Evolutionary conservation across 2,888 invertebrate species (phyloP), one percentile per base, ranked within the genome.

Genomic region (Callosobruchus maculatus): DNA sequence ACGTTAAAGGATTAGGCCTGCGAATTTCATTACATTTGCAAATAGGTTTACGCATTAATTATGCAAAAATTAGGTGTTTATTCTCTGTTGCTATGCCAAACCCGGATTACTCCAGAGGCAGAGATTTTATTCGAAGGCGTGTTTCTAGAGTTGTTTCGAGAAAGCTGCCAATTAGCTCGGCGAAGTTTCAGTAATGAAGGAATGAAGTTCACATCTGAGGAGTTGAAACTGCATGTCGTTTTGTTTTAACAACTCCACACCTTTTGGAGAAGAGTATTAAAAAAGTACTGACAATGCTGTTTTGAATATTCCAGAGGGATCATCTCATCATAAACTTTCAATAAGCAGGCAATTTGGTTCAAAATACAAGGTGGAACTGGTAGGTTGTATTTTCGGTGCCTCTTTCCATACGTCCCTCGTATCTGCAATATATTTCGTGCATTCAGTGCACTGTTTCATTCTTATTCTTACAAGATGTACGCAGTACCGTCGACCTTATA

Each of bases 31-130:
- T 78, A 77, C 78, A 70, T 77, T 77, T 78, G 77, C 77, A 78
- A 79, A 78, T 78, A 78, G 78, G 77, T 78, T 75, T 76, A 74
- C 77, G 73, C 75, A 78, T 81, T 80, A 80, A 80, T 80, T 78
- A 80, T 81, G 75, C 79, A 80, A 77, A 79, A 79, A 79, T 79
- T 78, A 78, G 77, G 75, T 81, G 78, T 81, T 79, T 80, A 79
- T 79, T 78, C 75, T 76, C 76, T 80, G 77, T 77, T 78, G 78
- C 77, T 78, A 78, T 74, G 68, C 70, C 70, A 49, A 70, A 71
- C 70, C 74, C 69, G 74, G 78, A 77, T 78, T 80, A 77, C 77
- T 68, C 9, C 49, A 49, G 49, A 49, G 49, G 49, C 49, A 49
- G 49, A 49, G 49, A 49, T 49, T 49, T 49, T 49, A 49, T 49